A percentile compares a stretch with the other conserved stretches of the same genome.
phyloP scores from a whole-genome alignment of 1,140 invertebrate genomes.

The Saccostrea glomerata region DNA sequence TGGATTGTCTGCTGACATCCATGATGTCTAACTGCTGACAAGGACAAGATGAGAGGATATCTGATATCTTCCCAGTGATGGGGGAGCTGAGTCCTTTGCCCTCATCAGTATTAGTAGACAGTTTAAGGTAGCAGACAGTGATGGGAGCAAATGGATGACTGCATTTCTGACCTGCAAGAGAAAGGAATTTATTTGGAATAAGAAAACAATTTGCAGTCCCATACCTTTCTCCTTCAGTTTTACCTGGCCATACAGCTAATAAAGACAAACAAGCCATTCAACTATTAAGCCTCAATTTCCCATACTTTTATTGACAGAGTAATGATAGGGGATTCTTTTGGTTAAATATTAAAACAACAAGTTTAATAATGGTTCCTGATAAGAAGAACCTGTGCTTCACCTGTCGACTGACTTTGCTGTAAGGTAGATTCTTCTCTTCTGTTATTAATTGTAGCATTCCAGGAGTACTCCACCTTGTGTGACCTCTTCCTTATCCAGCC shows the following conservation, averaged over 20 bases:
- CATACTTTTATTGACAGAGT: neutral
- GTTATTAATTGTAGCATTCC: conserved; percentile 14
- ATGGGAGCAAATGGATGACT: neutral
- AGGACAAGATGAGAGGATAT: neutral
- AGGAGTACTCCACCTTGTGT: conserved; percentile 2
- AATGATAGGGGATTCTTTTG: conserved; percentile 6
- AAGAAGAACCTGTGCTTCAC: neutral
- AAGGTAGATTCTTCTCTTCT: neutral
- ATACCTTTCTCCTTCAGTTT: neutral
- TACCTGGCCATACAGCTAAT: neutral
- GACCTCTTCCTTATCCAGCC: conserved; percentile 5
- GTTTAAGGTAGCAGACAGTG: neutral
- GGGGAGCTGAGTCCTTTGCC: neutral
- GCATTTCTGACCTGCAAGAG: neutral
- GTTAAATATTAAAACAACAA: conserved; percentile 23
- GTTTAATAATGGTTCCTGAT: conserved; percentile 6
- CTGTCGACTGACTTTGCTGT: neutral
- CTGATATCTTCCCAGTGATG: neutral
- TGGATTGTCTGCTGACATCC: neutral
- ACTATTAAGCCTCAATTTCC: conserved; percentile 28
- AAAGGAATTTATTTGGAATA: neutral
- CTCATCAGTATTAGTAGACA: neutral
- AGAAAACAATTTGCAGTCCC: neutral
- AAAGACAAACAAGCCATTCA: conserved; percentile 27
- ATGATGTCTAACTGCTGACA: neutral